A percentile compares a stretch with the other conserved stretches of the same genome.
Conservation (phyloP, 2,888 invertebrate genomes). For the Clistopyga incitator region DNA sequence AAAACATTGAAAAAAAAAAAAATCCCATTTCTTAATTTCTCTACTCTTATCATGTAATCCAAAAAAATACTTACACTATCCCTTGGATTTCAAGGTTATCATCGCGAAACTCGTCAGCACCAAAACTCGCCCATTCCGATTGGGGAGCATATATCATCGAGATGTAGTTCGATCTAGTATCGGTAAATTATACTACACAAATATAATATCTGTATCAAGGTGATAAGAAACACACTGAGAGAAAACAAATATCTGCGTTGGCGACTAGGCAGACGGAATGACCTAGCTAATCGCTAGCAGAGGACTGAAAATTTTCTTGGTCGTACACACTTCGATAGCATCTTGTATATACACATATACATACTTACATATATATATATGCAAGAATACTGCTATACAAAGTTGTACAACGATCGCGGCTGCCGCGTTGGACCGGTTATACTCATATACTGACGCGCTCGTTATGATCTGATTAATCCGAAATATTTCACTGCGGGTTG, state of each 20-base stretch:
- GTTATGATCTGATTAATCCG: conserved; percentile 75
- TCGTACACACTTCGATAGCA: conserved; percentile 54
- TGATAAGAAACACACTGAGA: conserved; percentile 16
- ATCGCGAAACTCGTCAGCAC: neutral
- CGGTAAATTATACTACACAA: conserved; percentile 54
- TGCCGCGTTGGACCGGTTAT: conserved; percentile 72
- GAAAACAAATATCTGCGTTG: conserved; percentile 48
- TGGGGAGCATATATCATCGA: conserved; percentile 14
- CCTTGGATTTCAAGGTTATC: neutral
- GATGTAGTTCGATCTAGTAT: conserved; percentile 38
- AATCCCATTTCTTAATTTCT: too few relatives aligned
- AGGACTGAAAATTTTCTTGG: conserved; percentile 55
- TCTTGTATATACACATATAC: neutral
- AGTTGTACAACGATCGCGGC: conserved; percentile 45
- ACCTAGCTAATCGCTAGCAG: conserved; percentile 58
- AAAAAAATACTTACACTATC: neutral
- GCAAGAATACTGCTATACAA: neutral
- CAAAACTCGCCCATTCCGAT: conserved; percentile 6
- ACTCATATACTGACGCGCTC: conserved; percentile 66
- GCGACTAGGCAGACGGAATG: conserved; percentile 60
- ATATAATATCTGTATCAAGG: conserved; percentile 46
- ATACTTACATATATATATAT: neutral
- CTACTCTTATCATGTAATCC: too few relatives aligned
- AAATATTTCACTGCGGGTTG: conserved; percentile 71
- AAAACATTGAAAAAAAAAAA: too few relatives aligned